Evolutionary conservation across 2,888 invertebrate genomes (phyloP), one percentile per base, ranked within the genome.

Genomic region (Hecatera dysodea): DNA sequence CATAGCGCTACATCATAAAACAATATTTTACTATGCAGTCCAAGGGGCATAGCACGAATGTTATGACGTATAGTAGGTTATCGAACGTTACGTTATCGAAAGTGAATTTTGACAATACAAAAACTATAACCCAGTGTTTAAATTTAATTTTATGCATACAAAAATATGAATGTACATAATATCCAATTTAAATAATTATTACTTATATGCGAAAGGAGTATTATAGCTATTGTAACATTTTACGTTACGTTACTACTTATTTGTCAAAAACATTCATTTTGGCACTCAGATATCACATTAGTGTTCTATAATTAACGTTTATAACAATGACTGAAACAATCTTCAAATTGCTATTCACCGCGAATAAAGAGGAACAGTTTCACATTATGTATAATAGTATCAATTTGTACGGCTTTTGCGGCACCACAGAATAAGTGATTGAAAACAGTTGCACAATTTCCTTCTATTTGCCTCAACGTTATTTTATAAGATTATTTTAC

Each of bases 301-400:
- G 39, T n/a, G 17, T 17, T 55, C 17, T 11, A 64, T 48, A n/a
- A 48, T 73, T 64, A n/a, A 39, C 11, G 39, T 42, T 39, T 29
- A 29, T 29, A 53, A 63, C 52, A 61, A 72, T 48, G 29, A 46
- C 27, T 72, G 72, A 81, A 83, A 75, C 64, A 80, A 65, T 80
- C 81, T 75, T 83, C 81, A 86, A 87, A 87, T 86, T 82, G 82
- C 78, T 82, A 85, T 84, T 84, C 80, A 80, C 75, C 81, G 83
- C 74, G 84, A 57, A 56, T 57, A 52, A 29, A 67, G 29, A 68
- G 33, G 83, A 83, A 64, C 72, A 56, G 59, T 64, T 73, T 56
- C 85, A 78, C 83, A 84, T 87, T 85, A 83, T 85, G n/a, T n/a
- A n/a, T n/a, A n/a, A n/a, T 82, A 75, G 76, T 83, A 81, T 84